Percentiles rank a stretch among this genome's conserved stretches.
phyloP scores from a whole-genome alignment of 2,888 invertebrate species.

The Punctoribates punctum region DNA sequence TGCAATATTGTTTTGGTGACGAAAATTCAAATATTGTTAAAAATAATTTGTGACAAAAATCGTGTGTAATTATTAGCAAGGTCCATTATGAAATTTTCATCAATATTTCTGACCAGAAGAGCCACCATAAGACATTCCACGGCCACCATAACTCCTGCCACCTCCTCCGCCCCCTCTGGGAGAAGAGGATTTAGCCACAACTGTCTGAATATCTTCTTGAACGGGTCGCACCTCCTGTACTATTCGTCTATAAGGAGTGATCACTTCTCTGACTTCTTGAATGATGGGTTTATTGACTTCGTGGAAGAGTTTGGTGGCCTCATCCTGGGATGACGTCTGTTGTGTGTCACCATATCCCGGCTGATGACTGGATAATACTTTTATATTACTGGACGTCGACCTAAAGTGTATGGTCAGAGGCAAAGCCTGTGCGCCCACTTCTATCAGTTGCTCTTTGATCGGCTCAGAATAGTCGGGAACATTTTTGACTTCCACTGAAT shows the following conservation, averaged over 20 bases:
- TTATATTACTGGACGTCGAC: slow-evolving; percentile 1
- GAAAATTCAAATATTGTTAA: no score
- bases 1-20: no score
- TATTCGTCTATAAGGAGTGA: slow-evolving; percentile 27
- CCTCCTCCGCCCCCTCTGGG: background rate
- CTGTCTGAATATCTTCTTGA: slow-evolving; percentile 21
- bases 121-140: no score
- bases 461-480: slow-evolving; percentile 7
- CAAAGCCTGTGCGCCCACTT: slow-evolving; percentile 19
- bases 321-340: background rate
- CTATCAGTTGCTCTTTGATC: slow-evolving; percentile 30
- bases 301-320: slow-evolving; percentile 5
- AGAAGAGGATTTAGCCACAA: slow-evolving; percentile 7
- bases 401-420: background rate
- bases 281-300: background rate
- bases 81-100: background rate
- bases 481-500: slow-evolving; percentile 21
- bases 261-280: slow-evolving; percentile 27
- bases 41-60: no score
- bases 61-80: no score
- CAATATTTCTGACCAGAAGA: background rate
- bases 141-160: background rate
- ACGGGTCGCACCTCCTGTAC: slow-evolving; percentile 29
- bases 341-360: background rate
- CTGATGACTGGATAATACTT: background rate